These are phyloP conservation scores for Cactoblastis cactorum DNA, from an alignment of 2,888 invertebrate species.

Conservation along the genomic window DNA sequence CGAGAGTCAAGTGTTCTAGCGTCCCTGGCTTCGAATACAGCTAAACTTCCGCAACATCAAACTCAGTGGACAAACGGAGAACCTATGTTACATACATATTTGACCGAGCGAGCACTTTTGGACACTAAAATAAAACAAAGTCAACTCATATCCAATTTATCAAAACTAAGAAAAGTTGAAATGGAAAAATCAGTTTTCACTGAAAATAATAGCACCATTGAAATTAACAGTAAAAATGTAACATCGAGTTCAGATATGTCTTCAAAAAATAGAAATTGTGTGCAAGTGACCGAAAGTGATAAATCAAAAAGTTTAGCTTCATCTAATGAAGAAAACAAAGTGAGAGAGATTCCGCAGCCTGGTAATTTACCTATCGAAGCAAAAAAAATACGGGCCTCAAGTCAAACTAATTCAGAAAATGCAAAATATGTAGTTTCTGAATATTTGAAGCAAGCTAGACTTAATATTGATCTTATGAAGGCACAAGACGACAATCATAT, in stretches of 20 bases:
- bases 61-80: slow-evolving; percentile 80
- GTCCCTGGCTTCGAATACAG: slow-evolving; percentile 81
- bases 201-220: slow-evolving; percentile 37
- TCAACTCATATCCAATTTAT: slow-evolving; percentile 65
- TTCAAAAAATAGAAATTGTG: slow-evolving; percentile 29
- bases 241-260: slow-evolving; percentile 32
- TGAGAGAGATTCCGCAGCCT: slow-evolving; percentile 30
- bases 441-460: slow-evolving; percentile 81
- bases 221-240: slow-evolving; percentile 32
- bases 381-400: slow-evolving; percentile 44
- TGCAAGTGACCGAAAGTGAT: slow-evolving; percentile 35
- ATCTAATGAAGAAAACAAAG: slow-evolving; percentile 39
- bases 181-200: slow-evolving; percentile 45
- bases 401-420: slow-evolving; percentile 60
- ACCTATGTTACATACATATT: slow-evolving; percentile 84
- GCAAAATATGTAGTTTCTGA: slow-evolving; percentile 84
- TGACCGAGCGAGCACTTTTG: slow-evolving; percentile 84
- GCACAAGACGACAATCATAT: slow-evolving; percentile 57
- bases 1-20: slow-evolving; percentile 81
- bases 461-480: slow-evolving; percentile 63
- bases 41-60: slow-evolving; percentile 78
- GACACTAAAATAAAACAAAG: slow-evolving; percentile 86
- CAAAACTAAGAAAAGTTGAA: slow-evolving; percentile 59
- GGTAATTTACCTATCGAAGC: slow-evolving; percentile 32
- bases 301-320: slow-evolving; percentile 9